Evolutionary conservation across 2,888 invertebrate species (phyloP), one percentile per base, ranked within the genome.

Genomic region (Chydorus sphaericus): DNA sequence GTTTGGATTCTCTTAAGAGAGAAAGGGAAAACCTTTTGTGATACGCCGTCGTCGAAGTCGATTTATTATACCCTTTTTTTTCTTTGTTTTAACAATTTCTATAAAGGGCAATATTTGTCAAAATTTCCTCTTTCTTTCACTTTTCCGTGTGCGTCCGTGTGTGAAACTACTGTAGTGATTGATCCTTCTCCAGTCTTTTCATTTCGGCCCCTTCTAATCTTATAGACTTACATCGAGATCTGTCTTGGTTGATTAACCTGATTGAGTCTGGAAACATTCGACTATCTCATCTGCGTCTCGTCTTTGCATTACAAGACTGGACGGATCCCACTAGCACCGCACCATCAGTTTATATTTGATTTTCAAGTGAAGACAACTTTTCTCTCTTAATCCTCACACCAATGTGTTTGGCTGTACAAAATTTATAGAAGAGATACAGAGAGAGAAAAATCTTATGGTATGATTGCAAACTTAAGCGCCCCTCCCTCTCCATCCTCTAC

Each of bases 21-120:
- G 11, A 44, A 8, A 14, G 18, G 3, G 44, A 28, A 44, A 44
- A 44, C 44, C 44, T 44, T 44, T 16, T 44, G 44, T 44, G 44
- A 44, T 44, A 44, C 44, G 44, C 44, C 44, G 44, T 44, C 26
- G 44, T 44, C 44, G 44, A 44, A 28, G 44, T 44, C 10, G 23
- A 44, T 44, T 44, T 20, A 10, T 23, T 44, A n/a, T n/a, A n/a
- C n/a, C 11, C 3, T n/a, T 2, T 7, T 26, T 2, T 2, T 26
- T 44, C n/a, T 20, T 20, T 5, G 26, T 44, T 26, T 26, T 3
- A 16, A 44, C 6, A 44, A 44, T 23, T 23, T 44, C 44, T 44
- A 26, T 39, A n/a, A n/a, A n/a, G n/a, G n/a, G n/a, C 33, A 10
- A 26, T 44, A 44, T 10, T 44, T 44, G n/a, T 44, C 10, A 23